Percentiles rank a stretch among this genome's conserved stretches.
Evolutionary conservation across 2,113 vertebrate genomes (phyloP).

Genomic region (Cinclus cinclus): DNA sequence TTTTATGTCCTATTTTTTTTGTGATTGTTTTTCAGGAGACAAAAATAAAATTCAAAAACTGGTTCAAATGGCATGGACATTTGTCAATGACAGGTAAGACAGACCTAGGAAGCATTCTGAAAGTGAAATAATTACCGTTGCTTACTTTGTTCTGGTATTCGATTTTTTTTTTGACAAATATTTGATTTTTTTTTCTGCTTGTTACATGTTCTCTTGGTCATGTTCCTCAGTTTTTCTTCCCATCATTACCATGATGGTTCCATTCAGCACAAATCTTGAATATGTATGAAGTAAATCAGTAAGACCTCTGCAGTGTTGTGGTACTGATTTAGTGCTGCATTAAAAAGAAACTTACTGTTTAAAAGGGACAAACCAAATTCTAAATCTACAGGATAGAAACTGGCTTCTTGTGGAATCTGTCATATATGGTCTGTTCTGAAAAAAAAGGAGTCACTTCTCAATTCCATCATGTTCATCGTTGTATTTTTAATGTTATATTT

Average conservation of each 20-base stretch:
- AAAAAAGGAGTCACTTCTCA: background rate
- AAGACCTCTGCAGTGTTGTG: background rate
- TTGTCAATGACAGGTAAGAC: slow-evolving; percentile 95
- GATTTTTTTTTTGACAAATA: background rate
- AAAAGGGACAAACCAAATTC: background rate
- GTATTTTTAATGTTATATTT: background rate
- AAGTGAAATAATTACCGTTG: background rate
- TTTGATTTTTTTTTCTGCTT: background rate
- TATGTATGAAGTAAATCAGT: background rate
- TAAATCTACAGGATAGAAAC: background rate
- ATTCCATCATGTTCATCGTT: background rate
- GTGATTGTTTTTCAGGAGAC: slow-evolving; percentile 79
- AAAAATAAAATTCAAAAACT: slow-evolving; percentile 98
- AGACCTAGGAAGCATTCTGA: background rate
- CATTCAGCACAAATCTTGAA: background rate
- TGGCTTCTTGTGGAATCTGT: background rate
- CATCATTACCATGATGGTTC: background rate
- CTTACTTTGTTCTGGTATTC: background rate
- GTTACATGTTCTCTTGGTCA: background rate
- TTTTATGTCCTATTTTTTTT: background rate
- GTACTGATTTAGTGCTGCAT: background rate
- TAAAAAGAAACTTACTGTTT: background rate
- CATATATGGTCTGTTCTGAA: background rate
- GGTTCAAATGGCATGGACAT: slow-evolving; percentile 99
- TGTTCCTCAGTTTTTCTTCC: background rate